Evolutionary conservation across 2,888 invertebrate genomes (phyloP).

Genomic region (Disparrhopalites patrizii): DNA sequence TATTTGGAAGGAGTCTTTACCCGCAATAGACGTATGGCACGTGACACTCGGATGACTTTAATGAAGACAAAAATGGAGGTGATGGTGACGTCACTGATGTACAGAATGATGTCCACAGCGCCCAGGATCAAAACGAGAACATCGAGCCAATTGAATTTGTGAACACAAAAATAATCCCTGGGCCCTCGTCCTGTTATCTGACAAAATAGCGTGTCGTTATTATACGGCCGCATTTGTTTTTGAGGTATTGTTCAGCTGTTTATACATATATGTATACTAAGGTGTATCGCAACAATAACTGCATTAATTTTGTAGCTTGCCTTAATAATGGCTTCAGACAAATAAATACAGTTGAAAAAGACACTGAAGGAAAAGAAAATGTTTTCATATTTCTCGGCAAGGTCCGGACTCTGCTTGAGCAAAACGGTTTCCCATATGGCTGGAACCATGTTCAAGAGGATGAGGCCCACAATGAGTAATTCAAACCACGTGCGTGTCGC

Average conservation of each 20-base stretch:
- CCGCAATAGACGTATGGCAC: slow-evolving; percentile 55
- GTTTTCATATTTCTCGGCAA: background rate
- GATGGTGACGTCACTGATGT: background rate
- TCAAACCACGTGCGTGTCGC: slow-evolving; percentile 54
- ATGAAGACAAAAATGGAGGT: background rate
- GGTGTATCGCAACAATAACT: too few relatives aligned
- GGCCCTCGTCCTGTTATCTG: slow-evolving; percentile 37
- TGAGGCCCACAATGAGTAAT: slow-evolving; percentile 43
- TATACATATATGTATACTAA: too few relatives aligned
- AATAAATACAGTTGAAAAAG: slow-evolving; percentile 36
- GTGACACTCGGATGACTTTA: slow-evolving; percentile 44
- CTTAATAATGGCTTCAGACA: slow-evolving; percentile 39
- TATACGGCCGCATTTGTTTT: background rate
- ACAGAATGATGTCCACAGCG: slow-evolving; percentile 50
- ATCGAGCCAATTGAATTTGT: slow-evolving; percentile 41
- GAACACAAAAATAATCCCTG: slow-evolving; percentile 32
- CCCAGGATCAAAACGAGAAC: slow-evolving; percentile 33
- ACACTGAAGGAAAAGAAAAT: slow-evolving; percentile 24
- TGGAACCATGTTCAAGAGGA: slow-evolving; percentile 47
- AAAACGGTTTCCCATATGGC: slow-evolving; percentile 52
- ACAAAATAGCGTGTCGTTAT: background rate
- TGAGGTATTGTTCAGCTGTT: background rate
- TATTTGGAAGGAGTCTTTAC: too few relatives aligned
- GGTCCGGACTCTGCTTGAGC: background rate
- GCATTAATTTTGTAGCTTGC: slow-evolving; percentile 18